Evolutionary conservation across 1,140 invertebrate genomes (phyloP).

Genomic region (Aphelenchoides fujianensis): DNA sequence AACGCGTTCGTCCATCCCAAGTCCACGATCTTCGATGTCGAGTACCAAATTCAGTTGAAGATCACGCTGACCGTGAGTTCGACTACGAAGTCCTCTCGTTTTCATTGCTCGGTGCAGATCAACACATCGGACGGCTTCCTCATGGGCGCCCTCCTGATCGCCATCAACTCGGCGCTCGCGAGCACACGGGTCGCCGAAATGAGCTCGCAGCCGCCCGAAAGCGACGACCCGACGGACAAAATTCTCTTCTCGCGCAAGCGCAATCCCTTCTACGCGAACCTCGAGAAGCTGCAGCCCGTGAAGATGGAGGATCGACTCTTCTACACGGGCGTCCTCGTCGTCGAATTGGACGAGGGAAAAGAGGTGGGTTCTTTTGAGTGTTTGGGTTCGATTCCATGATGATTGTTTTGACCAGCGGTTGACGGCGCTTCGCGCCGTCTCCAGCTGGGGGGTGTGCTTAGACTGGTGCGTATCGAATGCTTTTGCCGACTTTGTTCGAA

Average conservation of each 20-base stretch:
- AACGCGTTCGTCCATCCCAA: constrained; percentile 13
- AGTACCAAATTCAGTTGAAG: constrained; percentile 13
- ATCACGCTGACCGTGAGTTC: constrained; percentile 10
- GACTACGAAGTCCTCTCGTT: not conserved
- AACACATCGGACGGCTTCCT: constrained; percentile 24
- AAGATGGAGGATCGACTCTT: not conserved
- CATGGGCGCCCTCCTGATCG: not conserved
- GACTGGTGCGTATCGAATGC: no score
- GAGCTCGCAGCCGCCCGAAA: not conserved
- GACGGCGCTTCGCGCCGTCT: no score
- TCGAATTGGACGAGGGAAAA: constrained; percentile 2
- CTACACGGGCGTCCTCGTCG: constrained; percentile 10
- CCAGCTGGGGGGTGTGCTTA: no score
- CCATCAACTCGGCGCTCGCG: constrained; percentile 7
- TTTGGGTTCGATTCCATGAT: not conserved
- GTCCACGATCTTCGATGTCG: constrained; percentile 7
- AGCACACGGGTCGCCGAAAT: not conserved
- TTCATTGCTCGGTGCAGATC: not conserved
- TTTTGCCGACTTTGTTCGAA: no score
- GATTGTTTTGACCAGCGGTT: no score
- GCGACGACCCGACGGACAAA: not conserved
- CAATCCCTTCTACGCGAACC: not conserved
- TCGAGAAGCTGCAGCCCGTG: constrained; percentile 7
- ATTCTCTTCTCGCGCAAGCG: not conserved
- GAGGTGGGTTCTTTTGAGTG: not conserved